Evolutionary conservation across 2,113 vertebrate species (phyloP).

Genomic region (Silurus asotus): DNA sequence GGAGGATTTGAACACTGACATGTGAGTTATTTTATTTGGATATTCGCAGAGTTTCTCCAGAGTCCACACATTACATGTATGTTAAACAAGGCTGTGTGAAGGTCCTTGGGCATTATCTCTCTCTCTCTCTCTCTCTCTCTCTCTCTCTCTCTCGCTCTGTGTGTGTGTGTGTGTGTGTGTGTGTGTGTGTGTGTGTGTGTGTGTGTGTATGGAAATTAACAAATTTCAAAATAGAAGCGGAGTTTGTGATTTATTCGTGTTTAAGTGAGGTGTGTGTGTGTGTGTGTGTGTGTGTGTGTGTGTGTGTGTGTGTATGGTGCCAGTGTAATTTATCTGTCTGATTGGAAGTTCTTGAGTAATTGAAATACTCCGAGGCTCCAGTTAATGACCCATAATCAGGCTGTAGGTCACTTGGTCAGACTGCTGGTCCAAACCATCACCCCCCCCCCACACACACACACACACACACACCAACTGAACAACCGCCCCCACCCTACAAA

Average conservation of each 20-base stretch:
- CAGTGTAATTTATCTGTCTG: slow-evolving; percentile 75
- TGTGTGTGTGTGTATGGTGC: slow-evolving; percentile 60
- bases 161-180: neutral
- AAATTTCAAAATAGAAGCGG: slow-evolving; percentile 39
- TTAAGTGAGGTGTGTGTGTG: slow-evolving; percentile 48
- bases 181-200: slow-evolving; percentile 26
- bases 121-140: neutral
- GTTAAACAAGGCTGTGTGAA: slow-evolving; percentile 43
- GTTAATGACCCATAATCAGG: slow-evolving; percentile 95
- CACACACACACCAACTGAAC: neutral
- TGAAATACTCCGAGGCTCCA: slow-evolving; percentile 87
- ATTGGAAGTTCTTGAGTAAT: slow-evolving; percentile 83
- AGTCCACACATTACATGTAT: slow-evolving; percentile 37
- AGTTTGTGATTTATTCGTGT: slow-evolving; percentile 51
- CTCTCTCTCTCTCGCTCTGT: neutral
- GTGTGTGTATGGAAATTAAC: slow-evolving; percentile 18
- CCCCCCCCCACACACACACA: no score
- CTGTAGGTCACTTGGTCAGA: slow-evolving; percentile 88
- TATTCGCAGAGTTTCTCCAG: slow-evolving; percentile 31
- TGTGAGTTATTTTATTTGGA: slow-evolving; percentile 49
- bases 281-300: no score
- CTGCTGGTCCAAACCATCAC: slow-evolving; percentile 82
- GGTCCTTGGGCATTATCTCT: neutral
- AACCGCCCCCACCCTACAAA: neutral
- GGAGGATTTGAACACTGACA: slow-evolving; percentile 31